phyloP scores from a whole-genome alignment of 2,888 invertebrate species.

The Aphidius colemani region DNA sequence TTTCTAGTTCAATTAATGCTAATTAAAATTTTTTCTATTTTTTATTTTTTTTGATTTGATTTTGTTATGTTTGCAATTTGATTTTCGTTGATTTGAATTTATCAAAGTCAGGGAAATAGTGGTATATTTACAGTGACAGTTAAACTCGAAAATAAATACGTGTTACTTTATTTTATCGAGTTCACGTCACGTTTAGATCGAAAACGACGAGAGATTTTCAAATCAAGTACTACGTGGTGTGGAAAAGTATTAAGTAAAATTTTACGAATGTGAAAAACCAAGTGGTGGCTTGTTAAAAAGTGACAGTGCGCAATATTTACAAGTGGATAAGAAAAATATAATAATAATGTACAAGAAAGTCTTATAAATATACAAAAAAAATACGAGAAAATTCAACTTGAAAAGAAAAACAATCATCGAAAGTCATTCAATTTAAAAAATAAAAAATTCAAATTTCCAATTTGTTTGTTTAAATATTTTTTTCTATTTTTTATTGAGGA shows the following conservation, averaged over 20 bases:
- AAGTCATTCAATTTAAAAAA: neutral
- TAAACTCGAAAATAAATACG: neutral
- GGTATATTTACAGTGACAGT: no score
- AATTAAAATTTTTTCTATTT: neutral
- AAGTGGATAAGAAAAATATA: no score
- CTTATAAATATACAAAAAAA: neutral
- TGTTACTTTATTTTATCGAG: neutral
- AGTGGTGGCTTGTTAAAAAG: conserved; percentile 11
- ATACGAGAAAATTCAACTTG: conserved; percentile 1
- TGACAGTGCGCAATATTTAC: neutral
- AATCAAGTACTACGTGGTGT: conserved; percentile 1
- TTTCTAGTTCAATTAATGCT: no score
- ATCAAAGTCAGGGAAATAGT: no score
- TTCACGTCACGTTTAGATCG: neutral
- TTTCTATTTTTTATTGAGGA: conserved; percentile 8
- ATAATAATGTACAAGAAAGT: no score
- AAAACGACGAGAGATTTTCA: conserved; percentile 1
- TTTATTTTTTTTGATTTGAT: neutral
- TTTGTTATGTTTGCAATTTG: no score
- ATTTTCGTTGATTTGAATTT: no score
- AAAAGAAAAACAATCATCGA: conserved; percentile 1
- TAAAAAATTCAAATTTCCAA: no score
- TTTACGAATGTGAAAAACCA: no score
- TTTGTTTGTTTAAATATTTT: neutral
- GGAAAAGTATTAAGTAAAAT: neutral